Evolutionary conservation across 2,888 invertebrate species (phyloP).

Genomic region (Ochropleura plecta): DNA sequence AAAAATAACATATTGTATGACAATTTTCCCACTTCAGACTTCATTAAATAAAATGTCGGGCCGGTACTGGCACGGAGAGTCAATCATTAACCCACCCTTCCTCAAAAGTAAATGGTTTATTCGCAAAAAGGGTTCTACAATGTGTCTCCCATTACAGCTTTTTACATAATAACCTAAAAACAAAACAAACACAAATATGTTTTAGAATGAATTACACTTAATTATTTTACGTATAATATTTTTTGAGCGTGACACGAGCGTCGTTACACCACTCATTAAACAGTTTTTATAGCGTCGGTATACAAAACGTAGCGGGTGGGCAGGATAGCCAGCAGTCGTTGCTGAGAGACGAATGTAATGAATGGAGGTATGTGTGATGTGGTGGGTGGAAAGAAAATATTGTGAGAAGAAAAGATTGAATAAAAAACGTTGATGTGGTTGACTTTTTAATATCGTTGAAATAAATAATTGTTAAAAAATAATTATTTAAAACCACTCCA

Average conservation of each 20-base stretch:
- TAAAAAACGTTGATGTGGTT: neutral
- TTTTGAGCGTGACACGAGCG: conserved; percentile 54
- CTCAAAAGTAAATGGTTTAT: conserved; percentile 28
- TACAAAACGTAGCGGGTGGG: conserved; percentile 41
- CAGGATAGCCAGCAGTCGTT: conserved; percentile 28
- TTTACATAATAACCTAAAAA: conserved; percentile 50
- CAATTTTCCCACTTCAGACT: neutral
- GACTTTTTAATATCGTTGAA: neutral
- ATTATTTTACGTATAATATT: conserved; percentile 56
- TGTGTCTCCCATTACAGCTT: conserved; percentile 38
- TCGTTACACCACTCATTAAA: conserved; percentile 64
- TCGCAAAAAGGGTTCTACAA: conserved; percentile 30
- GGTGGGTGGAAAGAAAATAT: conserved; percentile 16
- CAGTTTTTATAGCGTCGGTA: conserved; percentile 59
- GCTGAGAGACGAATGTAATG: conserved; percentile 49
- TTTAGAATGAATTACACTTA: conserved; percentile 55
- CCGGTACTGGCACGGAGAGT: neutral
- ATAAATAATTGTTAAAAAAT: neutral
- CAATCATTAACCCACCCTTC: conserved; percentile 23
- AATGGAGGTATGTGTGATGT: conserved; percentile 44
- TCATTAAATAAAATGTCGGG: conserved; percentile 3
- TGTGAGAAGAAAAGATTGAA: conserved; percentile 14
- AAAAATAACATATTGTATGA: neutral
- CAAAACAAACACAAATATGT: conserved; percentile 57
- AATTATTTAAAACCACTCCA: neutral